Evolutionary conservation across 92 coral and sea anemone genomes (phyloP).

Genomic region (Pocillopora grandis): DNA sequence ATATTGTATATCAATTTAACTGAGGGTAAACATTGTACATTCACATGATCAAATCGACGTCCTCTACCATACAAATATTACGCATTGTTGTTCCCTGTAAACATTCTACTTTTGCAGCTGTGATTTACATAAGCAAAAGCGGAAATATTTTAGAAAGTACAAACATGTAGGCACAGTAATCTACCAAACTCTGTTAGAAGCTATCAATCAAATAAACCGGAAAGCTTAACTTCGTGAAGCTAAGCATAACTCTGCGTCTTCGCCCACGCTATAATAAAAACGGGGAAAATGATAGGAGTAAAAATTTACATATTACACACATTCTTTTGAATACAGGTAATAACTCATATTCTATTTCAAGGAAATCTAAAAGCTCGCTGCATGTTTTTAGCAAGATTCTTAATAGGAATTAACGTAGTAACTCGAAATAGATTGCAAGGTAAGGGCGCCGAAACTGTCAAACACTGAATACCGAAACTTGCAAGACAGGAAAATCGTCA

Average conservation of each 20-base stretch:
- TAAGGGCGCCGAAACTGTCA: not conserved
- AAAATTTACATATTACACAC: constrained; percentile 10
- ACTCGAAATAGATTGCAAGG: not conserved
- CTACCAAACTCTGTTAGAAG: not conserved
- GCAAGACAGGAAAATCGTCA: not conserved
- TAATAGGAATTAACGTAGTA: not conserved
- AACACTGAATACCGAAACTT: not conserved
- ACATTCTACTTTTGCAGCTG: not conserved
- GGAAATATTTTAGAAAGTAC: not conserved
- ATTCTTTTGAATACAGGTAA: constrained; percentile 15
- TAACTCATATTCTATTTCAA: not conserved
- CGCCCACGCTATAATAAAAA: constrained; percentile 35
- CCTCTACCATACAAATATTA: not conserved
- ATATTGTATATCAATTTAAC: not conserved
- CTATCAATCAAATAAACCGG: not conserved
- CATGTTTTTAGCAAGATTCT: not conserved
- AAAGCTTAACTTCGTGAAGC: not conserved
- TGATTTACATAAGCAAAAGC: not conserved
- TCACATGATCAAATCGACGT: not conserved
- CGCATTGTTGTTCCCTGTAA: not conserved
- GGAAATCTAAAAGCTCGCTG: not conserved
- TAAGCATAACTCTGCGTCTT: not conserved
- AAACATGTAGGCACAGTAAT: not conserved
- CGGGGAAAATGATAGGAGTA: not conserved
- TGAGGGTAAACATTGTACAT: not conserved